These are phyloP conservation scores for Cephonodes hylas DNA, from an alignment of 2,888 invertebrate genomes.

Conservation along the genomic window DNA sequence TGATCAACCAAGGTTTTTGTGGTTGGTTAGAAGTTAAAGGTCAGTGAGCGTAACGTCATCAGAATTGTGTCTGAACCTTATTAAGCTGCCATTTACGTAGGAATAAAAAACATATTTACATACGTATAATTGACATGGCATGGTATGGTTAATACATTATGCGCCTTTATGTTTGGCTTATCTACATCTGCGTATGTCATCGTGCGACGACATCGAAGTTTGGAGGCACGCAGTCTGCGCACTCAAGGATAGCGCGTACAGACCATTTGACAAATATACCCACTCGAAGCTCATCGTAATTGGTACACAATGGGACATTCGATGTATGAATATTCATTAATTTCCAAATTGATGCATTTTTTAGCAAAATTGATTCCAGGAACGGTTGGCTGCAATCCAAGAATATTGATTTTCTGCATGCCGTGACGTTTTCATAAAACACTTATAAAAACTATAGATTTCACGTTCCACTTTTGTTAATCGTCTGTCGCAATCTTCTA, in stretches of 20 bases:
- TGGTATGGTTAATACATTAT: constrained; percentile 24
- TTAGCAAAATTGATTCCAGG: background rate
- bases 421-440: background rate
- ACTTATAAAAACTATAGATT: background rate
- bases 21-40: constrained; percentile 30
- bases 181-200: constrained; percentile 42
- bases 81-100: constrained; percentile 15
- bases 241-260: constrained; percentile 44
- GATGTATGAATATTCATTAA: background rate
- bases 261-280: constrained; percentile 26
- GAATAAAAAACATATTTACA: constrained; percentile 5
- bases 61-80: constrained; percentile 20
- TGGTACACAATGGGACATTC: constrained; percentile 1
- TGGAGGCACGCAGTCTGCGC: constrained; percentile 58
- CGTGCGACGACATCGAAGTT: constrained; percentile 24
- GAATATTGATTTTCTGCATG: background rate
- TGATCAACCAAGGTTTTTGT: constrained; percentile 23
- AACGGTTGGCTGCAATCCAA: background rate
- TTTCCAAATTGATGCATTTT: background rate
- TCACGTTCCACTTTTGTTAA: constrained; percentile 2
- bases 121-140: constrained; percentile 8
- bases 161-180: constrained; percentile 38
- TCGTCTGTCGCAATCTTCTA: constrained; percentile 7
- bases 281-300: constrained; percentile 5
- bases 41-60: constrained; percentile 31